Evolutionary conservation across 2,113 vertebrate genomes (phyloP).

Genomic region (Gila orcuttii): DNA sequence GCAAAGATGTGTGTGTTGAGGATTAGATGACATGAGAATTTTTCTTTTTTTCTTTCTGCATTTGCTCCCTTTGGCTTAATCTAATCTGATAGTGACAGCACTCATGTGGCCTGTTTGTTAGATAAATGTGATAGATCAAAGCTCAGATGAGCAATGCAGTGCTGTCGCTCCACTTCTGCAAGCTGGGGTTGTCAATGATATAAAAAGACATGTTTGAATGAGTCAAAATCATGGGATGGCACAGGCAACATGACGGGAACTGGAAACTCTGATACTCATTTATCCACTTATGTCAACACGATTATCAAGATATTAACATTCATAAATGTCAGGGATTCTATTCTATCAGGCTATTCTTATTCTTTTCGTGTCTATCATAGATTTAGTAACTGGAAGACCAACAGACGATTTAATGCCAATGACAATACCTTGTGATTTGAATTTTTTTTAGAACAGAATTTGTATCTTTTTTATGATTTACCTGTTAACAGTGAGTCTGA

Average conservation of each 20-base stretch:
- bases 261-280: slow-evolving; percentile 36
- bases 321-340: background rate
- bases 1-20: background rate
- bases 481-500: slow-evolving; percentile 9
- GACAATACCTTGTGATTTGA: background rate
- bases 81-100: slow-evolving; percentile 53
- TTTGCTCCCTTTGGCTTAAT: slow-evolving; percentile 30
- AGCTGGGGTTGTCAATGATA: slow-evolving; percentile 41
- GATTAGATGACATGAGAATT: background rate
- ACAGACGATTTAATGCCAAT: background rate
- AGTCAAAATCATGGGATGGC: slow-evolving; percentile 58
- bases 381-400: background rate
- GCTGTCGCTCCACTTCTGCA: slow-evolving; percentile 47
- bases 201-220: slow-evolving; percentile 56
- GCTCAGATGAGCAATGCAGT: slow-evolving; percentile 53
- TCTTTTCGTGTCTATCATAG: background rate
- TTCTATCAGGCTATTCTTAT: background rate
- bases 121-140: slow-evolving; percentile 54
- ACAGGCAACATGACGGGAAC: slow-evolving; percentile 30
- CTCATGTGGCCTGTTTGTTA: slow-evolving; percentile 45
- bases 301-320: slow-evolving; percentile 39
- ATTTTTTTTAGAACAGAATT: background rate
- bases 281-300: slow-evolving; percentile 40
- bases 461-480: background rate
- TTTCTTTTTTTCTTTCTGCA: background rate